Percentiles rank a stretch among this genome's conserved stretches.
Conservation (phyloP, 2,113 vertebrate genomes). For the Tauraco erythrolophus region DNA sequence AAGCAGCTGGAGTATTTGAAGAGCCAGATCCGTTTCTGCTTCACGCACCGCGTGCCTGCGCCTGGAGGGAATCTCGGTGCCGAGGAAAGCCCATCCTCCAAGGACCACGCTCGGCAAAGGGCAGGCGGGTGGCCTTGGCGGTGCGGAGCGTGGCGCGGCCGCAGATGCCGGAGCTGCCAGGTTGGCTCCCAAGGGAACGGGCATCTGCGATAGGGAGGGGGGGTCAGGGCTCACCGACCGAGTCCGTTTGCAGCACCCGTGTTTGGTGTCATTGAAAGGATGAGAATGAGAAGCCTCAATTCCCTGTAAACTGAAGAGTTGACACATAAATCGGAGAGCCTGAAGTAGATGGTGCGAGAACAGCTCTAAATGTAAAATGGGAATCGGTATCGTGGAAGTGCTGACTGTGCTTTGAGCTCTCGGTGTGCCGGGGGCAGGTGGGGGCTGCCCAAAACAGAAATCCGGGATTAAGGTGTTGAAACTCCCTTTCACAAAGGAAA, state of each 20-base stretch:
- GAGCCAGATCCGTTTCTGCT: background rate
- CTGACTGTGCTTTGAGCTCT: background rate
- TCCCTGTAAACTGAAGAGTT: background rate
- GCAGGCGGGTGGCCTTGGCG: background rate
- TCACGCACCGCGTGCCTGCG: fast-evolving
- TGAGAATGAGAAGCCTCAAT: background rate
- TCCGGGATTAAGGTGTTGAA: background rate
- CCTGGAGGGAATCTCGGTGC: background rate
- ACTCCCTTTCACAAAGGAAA: background rate
- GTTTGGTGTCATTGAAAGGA: background rate
- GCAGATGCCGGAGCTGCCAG: background rate
- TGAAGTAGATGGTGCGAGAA: background rate
- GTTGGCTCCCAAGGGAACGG: background rate
- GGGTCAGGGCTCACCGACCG: background rate
- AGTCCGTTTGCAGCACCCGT: background rate
- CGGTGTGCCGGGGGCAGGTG: background rate
- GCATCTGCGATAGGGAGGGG: background rate
- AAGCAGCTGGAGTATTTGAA: background rate
- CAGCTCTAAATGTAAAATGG: background rate
- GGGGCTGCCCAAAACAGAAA: background rate
- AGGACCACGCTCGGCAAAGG: background rate
- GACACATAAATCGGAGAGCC: background rate
- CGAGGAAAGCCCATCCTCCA: background rate
- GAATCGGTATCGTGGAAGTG: background rate
- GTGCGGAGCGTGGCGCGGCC: background rate